Conservation (phyloP, 1,140 invertebrate genomes). For the Nasonia longicornis region DNA sequence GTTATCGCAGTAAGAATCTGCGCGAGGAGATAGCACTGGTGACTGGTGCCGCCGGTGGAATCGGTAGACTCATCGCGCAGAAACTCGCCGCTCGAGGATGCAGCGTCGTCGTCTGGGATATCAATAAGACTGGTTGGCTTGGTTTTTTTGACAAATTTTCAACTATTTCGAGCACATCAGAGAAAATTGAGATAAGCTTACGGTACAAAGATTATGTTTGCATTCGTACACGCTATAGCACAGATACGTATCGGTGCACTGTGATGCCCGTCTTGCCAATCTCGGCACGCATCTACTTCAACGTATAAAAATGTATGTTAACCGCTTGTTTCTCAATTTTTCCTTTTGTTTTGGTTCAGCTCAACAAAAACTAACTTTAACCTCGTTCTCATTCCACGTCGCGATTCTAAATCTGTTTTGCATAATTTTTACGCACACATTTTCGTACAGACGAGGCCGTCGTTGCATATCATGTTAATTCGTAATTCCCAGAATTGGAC, state of each 20-base stretch:
- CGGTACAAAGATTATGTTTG: not conserved
- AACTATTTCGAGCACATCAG: not conserved
- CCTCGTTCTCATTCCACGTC: no score
- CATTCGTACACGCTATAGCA: not conserved
- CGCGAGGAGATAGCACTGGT: constrained; percentile 83
- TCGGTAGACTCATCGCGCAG: constrained; percentile 86
- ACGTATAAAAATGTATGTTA: no score
- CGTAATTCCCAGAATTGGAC: no score
- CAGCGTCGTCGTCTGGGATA: constrained; percentile 89
- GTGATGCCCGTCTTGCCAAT: not conserved
- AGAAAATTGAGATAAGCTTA: not conserved
- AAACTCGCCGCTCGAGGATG: constrained; percentile 84
- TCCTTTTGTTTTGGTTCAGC: no score
- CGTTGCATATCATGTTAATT: no score
- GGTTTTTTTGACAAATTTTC: no score
- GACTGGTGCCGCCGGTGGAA: constrained; percentile 90
- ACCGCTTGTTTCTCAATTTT: not conserved
- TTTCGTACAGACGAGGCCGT: no score
- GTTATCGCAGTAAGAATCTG: constrained; percentile 71
- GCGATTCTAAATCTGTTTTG: no score
- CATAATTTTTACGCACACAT: no score
- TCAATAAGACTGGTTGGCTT: constrained; percentile 83
- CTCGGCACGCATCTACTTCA: not conserved
- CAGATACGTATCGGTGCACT: no score
- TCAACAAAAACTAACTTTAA: no score